These are phyloP conservation scores for Calephelis perditalis DNA, from an alignment of 2,888 invertebrate genomes.

Conservation along the genomic window DNA sequence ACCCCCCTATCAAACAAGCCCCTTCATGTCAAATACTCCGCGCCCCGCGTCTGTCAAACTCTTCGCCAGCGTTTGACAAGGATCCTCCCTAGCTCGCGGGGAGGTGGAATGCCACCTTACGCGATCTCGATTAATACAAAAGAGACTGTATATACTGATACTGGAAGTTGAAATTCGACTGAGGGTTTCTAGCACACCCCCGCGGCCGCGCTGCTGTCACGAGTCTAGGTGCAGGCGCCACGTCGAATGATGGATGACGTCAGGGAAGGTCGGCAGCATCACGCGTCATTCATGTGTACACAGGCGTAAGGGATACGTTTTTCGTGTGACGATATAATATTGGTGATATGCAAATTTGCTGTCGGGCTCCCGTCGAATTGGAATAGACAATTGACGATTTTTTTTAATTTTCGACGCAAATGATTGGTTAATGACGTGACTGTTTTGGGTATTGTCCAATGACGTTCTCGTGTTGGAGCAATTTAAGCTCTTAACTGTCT, in stretches of 20 bases:
- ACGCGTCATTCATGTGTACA: conserved; percentile 78
- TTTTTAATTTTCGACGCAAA: conserved; percentile 21
- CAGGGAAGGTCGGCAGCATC: conserved; percentile 77
- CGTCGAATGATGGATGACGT: conserved; percentile 77
- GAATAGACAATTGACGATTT: conserved; percentile 31
- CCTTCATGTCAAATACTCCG: conserved; percentile 78
- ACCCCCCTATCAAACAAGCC: conserved; percentile 77
- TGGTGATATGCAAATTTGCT: conserved; percentile 75
- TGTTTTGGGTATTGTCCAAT: not conserved
- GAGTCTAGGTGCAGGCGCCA: conserved; percentile 77
- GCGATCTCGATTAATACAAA: conserved; percentile 28
- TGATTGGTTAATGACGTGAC: conserved; percentile 16
- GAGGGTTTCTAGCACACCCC: conserved; percentile 34
- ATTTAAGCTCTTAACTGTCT: no score
- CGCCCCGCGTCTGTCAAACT: conserved; percentile 78
- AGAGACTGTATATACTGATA: conserved; percentile 27
- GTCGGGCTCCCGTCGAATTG: conserved; percentile 53
- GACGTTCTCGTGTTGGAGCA: no score
- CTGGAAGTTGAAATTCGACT: conserved; percentile 36
- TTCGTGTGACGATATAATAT: conserved; percentile 78
- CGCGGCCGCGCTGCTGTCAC: conserved; percentile 59
- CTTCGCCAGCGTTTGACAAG: conserved; percentile 78
- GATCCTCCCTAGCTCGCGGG: conserved; percentile 72
- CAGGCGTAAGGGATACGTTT: conserved; percentile 78
- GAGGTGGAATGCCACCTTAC: conserved; percentile 68